Evolutionary conservation across 2,113 vertebrate species (phyloP).

Genomic region (Shinisaurus crocodilurus): DNA sequence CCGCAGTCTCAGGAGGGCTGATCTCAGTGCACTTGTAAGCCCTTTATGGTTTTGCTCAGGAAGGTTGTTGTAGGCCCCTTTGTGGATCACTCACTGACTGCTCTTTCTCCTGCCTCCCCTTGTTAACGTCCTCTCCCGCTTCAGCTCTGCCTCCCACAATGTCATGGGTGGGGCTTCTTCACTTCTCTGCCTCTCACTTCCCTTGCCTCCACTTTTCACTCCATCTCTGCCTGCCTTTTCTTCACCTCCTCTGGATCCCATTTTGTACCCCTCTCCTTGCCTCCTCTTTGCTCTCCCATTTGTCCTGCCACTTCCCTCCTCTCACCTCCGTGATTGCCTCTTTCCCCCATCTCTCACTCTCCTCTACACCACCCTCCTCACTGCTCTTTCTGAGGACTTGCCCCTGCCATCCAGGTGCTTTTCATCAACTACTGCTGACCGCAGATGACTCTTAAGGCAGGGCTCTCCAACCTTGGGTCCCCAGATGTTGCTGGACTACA

Average conservation of each 20-base stretch:
- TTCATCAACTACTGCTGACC: no score
- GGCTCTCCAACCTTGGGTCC: no score
- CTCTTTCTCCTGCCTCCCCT: neutral
- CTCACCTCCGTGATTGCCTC: neutral
- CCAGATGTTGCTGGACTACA: no score
- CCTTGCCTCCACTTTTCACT: neutral
- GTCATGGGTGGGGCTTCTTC: neutral
- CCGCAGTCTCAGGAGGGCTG: neutral
- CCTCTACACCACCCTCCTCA: no score
- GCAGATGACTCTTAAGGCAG: no score
- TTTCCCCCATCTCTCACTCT: neutral
- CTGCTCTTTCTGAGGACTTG: no score
- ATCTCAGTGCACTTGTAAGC: no score
- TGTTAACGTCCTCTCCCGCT: neutral
- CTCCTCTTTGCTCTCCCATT: neutral
- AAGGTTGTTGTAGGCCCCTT: no score
- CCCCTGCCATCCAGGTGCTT: no score
- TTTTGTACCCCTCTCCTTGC: neutral
- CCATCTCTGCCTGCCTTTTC: neutral
- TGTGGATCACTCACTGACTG: no score
- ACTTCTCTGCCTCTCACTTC: neutral
- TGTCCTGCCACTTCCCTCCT: neutral
- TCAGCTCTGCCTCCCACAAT: neutral
- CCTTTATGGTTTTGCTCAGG: no score
- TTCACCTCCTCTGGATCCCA: neutral